These are phyloP conservation scores for Serinus canaria DNA, from an alignment of 2,113 vertebrate genomes.

Conservation along the genomic window DNA sequence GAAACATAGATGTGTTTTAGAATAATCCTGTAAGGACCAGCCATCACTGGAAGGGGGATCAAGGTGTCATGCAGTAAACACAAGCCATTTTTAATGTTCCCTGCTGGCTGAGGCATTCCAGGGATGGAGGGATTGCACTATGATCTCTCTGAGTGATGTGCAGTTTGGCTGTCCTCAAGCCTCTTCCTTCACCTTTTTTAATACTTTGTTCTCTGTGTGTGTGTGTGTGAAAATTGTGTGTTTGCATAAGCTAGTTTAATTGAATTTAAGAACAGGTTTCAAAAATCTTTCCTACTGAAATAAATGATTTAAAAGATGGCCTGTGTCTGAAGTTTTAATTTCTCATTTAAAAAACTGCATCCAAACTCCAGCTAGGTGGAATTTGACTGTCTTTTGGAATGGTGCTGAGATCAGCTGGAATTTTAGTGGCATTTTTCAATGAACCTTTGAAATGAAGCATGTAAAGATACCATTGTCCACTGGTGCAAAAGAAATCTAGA, in stretches of 20 bases:
- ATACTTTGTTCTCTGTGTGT: slow-evolving; percentile 43
- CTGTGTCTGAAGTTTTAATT: slow-evolving; percentile 54
- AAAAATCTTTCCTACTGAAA: slow-evolving; percentile 81
- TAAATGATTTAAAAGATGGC: slow-evolving; percentile 76
- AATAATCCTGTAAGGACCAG: not conserved
- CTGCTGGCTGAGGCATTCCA: not conserved
- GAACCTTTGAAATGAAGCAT: not conserved
- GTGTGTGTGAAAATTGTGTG: slow-evolving; percentile 72
- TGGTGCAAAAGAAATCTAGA: not conserved
- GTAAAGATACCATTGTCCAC: not conserved
- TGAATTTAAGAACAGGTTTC: slow-evolving; percentile 75
- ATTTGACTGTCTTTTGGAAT: not conserved
- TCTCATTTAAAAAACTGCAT: not conserved
- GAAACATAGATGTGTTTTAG: not conserved
- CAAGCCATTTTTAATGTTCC: slow-evolving; percentile 64
- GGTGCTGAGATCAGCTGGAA: not conserved
- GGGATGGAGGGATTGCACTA: slow-evolving; percentile 68
- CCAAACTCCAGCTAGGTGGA: not conserved
- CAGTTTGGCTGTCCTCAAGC: slow-evolving; percentile 67
- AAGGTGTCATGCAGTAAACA: slow-evolving; percentile 20
- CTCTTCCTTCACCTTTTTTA: slow-evolving; percentile 66
- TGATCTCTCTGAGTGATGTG: slow-evolving; percentile 90
- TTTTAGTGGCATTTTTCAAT: not conserved
- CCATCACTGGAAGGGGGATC: not conserved
- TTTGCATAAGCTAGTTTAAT: slow-evolving; percentile 74